These are phyloP conservation scores for Volucella inflata DNA, from an alignment of 2,888 invertebrate species.

Conservation along the genomic window DNA sequence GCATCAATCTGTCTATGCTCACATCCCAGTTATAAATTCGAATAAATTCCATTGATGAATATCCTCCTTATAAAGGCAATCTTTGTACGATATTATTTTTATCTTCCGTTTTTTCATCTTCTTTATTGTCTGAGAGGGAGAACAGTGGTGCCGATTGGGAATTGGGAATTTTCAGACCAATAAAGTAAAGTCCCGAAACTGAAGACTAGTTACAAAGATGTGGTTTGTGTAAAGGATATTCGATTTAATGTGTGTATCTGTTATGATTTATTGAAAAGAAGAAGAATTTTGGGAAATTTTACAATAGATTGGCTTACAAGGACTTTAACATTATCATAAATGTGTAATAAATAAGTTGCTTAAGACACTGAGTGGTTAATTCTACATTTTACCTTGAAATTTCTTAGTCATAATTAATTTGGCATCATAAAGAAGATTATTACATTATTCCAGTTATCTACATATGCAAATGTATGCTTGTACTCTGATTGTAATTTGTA, in stretches of 20 bases:
- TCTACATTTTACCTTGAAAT: background rate
- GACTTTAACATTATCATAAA: too few relatives aligned
- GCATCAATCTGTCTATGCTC: constrained; percentile 61
- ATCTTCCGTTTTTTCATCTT: background rate
- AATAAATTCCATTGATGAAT: constrained; percentile 59
- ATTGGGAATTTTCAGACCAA: background rate
- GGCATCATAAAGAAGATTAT: background rate
- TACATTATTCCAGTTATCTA: too few relatives aligned
- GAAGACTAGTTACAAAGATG: too few relatives aligned
- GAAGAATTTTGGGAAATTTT: too few relatives aligned
- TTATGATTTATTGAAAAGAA: too few relatives aligned
- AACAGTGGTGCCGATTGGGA: constrained; percentile 22
- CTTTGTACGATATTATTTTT: constrained; percentile 55
- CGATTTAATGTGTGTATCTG: too few relatives aligned
- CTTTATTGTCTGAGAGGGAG: background rate
- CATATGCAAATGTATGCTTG: too few relatives aligned
- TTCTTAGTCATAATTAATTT: background rate
- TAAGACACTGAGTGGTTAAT: background rate
- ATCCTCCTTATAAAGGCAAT: constrained; percentile 46
- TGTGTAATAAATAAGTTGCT: too few relatives aligned
- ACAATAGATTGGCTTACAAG: too few relatives aligned
- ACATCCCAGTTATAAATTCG: constrained; percentile 50
- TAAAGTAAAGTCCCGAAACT: constrained; percentile 9
- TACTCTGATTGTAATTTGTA: too few relatives aligned
- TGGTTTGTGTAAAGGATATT: background rate